Evolutionary conservation across 2,888 invertebrate species (phyloP).

Genomic region (Athalia rosae): DNA sequence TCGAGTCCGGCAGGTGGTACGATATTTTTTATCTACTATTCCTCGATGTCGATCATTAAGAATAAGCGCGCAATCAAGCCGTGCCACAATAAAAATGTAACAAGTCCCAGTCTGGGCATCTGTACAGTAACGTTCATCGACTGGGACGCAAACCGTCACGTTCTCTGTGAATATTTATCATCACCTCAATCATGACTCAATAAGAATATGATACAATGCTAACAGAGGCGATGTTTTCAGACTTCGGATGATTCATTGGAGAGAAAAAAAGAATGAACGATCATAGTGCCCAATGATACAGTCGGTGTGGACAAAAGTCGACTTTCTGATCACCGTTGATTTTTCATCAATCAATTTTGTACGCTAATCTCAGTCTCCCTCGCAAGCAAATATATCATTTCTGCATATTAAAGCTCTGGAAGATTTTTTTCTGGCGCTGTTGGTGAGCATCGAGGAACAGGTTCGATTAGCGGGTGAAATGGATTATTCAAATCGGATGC

Average conservation of each 20-base stretch:
- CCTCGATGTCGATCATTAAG: conserved; percentile 8
- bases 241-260: conserved; percentile 21
- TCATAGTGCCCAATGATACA: no score
- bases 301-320: no score
- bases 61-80: conserved; percentile 1
- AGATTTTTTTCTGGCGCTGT: neutral
- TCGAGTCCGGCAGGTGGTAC: conserved; percentile 16
- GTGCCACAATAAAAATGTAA: conserved; percentile 33
- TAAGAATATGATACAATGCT: conserved; percentile 14
- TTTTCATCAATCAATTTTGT: no score
- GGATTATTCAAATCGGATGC: conserved; percentile 30
- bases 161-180: conserved; percentile 5
- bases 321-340: no score
- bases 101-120: conserved; percentile 22
- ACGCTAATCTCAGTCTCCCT: no score
- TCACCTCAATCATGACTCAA: conserved; percentile 26
- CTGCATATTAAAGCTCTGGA: no score
- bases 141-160: conserved; percentile 26
- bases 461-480: neutral
- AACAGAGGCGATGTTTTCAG: neutral
- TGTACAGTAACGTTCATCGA: conserved; percentile 23
- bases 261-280: no score
- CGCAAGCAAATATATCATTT: no score
- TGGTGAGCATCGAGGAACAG: neutral
- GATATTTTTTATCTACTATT: conserved; percentile 7